Base-by-base conservation (phyloP, 2,888 invertebrate genomes). In the Tortricodes alternella region DNA sequence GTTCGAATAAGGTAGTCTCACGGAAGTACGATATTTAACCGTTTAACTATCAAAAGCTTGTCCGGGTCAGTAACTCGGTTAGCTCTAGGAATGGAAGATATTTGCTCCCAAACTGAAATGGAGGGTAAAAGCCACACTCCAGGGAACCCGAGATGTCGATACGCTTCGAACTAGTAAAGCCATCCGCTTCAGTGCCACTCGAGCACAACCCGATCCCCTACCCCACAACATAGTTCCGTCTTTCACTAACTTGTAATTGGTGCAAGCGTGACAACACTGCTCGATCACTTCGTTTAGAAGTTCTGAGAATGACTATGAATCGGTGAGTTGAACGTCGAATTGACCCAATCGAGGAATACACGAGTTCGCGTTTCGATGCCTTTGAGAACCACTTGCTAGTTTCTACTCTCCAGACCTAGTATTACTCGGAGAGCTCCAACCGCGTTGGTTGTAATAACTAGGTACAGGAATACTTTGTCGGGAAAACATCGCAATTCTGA, bases 1-100 rank as follows among this genome's bases (percentile, higher is more conserved):
- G 62, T 50, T 60, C 52, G 53, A 41, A 62, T 60, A 50, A 55
- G 60, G 63, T 59, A 64, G 70, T 64, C 60, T 60, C 66, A 52
- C 56, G 44, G 48, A 55, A 39, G 65, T 67, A 70, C 71, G 68
- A 71, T 62, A 62, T 73, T 77, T 74, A 78, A 76, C 77, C 74
- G 75, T 65, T 74, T 70, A 77, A 78, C 78, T 80, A 80, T 83
- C 78, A 78, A 78, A 81, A 78, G 75, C 77, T 77, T 71, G 78
- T 74, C 62, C 79, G 79, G 78, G 77, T 80, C 80, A 80, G 71
- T 82, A 77, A 76, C 76, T 82, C 67, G 67, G 67, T 73, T 73
- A 70, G 66, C 74, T 66, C 70, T 67, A 60, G 66, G 68, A 73
- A 72, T 74, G 71, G 74, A 73, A 76, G 76, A 73, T 69, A 73